These are phyloP conservation scores for Cyanoderma ruficeps DNA, from an alignment of 2,113 vertebrate species.

Conservation along the genomic window DNA sequence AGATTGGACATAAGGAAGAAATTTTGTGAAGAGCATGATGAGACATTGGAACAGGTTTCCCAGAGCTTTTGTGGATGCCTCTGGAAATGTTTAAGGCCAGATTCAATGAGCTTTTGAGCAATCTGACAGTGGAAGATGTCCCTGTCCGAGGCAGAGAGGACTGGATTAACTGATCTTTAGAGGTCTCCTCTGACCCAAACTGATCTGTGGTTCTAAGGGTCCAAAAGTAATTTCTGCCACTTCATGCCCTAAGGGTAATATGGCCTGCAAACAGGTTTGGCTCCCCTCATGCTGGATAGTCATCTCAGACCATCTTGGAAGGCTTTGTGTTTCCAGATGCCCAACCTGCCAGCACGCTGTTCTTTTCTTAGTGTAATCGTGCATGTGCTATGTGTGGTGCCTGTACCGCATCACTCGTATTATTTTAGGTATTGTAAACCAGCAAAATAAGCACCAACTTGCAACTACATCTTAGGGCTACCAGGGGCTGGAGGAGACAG, in stretches of 20 bases:
- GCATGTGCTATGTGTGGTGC: not conserved
- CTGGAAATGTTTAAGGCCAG: not conserved
- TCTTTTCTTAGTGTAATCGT: not conserved
- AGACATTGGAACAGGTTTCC: not conserved
- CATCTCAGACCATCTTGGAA: not conserved
- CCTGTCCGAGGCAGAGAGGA: rapidly evolving
- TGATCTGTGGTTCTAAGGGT: not conserved
- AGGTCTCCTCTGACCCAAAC: not conserved
- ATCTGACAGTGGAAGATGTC: not conserved
- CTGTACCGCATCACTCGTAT: not conserved
- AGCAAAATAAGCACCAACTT: not conserved
- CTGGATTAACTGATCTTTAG: not conserved
- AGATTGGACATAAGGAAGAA: not conserved
- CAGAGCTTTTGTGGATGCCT: not conserved
- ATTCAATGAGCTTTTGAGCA: not conserved
- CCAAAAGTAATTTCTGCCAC: not conserved
- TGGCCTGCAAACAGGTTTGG: not conserved
- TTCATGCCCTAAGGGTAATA: not conserved
- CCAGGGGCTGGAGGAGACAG: not conserved
- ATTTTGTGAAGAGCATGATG: not conserved
- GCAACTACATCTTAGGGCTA: not conserved
- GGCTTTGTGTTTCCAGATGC: not conserved
- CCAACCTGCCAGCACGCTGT: not conserved
- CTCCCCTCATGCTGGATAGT: not conserved
- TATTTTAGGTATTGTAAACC: not conserved